Base-by-base conservation (phyloP, 2,888 invertebrate species). In the Tribolium freemani region DNA sequence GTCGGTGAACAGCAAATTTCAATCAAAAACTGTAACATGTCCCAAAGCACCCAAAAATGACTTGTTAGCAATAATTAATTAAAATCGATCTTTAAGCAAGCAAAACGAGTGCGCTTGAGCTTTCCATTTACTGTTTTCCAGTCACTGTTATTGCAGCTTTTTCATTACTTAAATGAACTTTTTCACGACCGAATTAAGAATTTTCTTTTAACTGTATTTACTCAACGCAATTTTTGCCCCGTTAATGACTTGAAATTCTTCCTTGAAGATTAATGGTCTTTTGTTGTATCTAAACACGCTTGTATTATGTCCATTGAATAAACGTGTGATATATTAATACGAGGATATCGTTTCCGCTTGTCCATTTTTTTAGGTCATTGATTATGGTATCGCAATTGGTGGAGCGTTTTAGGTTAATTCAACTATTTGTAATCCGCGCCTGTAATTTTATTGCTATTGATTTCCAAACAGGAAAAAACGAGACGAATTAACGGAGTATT, bases 331-430 rank as follows among this genome's bases (percentile, higher is more conserved):
- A 54, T 45, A 64, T 64, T 53, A 54, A 31, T 26, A 67, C 56
- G 67, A 4, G 16, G 20, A 8, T 57, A 67, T 67, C 67, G 50
- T 48, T 67, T 67, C 67, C 67, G 67, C 57, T 13, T 57, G 10
- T 26, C 63, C 67, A 67, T 67, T 67, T 67, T 64, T 67, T 67
- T 67, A 56, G 67, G 67, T 67, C 67, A 67, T 13, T 56, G 67
- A 67, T 67, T 67, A 48, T 30, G 20, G n/a, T 67, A 67, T 67
- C 67, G 67, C 48, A 46, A 31, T 64, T 53, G 54, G 13, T 45
- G 64, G 10, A 38, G 54, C 64, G 21, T 64, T 64, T 67, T 20
- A 48, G 67, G 67, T 67, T 67, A 67, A 67, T 67, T 56, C 50
- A 57, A 21, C 67, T 13, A 67, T 67, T 67, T 67, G 57, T 67